These are phyloP conservation scores for Drepana arcuata DNA, from an alignment of 1,140 invertebrate species.

Conservation along the genomic window DNA sequence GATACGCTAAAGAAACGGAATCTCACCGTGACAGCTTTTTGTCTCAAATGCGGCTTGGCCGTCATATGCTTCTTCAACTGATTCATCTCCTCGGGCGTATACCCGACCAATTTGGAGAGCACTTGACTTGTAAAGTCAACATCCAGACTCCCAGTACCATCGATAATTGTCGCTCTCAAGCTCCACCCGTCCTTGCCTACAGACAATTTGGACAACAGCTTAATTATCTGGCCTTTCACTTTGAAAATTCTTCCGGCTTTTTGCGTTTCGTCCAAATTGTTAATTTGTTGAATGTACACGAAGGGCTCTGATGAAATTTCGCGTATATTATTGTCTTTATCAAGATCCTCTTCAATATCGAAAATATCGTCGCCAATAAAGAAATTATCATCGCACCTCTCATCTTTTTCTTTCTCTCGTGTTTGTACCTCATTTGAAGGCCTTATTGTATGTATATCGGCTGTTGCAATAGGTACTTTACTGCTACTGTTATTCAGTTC, in stretches of 20 bases:
- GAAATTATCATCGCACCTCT: too few relatives aligned
- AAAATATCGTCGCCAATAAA: too few relatives aligned
- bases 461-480: slow-evolving; percentile 21
- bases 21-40: slow-evolving; percentile 39
- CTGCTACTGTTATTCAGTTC: slow-evolving; percentile 1
- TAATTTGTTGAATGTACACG: slow-evolving; percentile 60
- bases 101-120: slow-evolving; percentile 44
- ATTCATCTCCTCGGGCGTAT: slow-evolving; percentile 47
- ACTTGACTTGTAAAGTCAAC: slow-evolving; percentile 53
- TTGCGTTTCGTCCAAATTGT: slow-evolving; percentile 28
- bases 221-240: slow-evolving; percentile 56
- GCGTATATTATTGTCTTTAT: too few relatives aligned
- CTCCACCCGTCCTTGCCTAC: slow-evolving; percentile 49
- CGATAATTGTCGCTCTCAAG: slow-evolving; percentile 49
- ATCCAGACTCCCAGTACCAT: slow-evolving; percentile 50
- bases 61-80: slow-evolving; percentile 41
- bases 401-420: too few relatives aligned
- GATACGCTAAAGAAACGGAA: too few relatives aligned
- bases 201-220: slow-evolving; percentile 44
- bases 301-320: slow-evolving; percentile 45
- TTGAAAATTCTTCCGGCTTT: slow-evolving; percentile 39
- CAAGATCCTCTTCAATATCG: too few relatives aligned
- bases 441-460: too few relatives aligned
- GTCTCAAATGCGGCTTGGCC: slow-evolving; percentile 36
- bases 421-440: too few relatives aligned